Conservation (phyloP, 1,140 invertebrate genomes). For the Dufourea novaeangliae region DNA sequence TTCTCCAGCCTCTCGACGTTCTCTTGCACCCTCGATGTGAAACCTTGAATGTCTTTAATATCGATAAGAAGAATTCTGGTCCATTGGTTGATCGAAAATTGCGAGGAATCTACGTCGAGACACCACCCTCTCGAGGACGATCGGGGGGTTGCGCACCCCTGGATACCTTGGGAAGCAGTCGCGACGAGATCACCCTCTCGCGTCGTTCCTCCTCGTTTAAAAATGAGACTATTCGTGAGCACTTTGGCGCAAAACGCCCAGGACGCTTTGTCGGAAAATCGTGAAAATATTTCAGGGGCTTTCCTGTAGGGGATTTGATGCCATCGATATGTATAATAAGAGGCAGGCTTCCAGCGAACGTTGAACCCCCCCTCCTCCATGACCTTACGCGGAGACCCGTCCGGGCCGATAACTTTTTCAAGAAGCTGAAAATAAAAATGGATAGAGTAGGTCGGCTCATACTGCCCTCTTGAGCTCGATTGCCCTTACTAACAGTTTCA, state of each 20-base stretch:
- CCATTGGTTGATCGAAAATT: too few relatives aligned
- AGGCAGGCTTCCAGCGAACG: constrained; percentile 16
- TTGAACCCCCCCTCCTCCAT: too few relatives aligned
- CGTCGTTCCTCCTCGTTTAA: constrained; percentile 61
- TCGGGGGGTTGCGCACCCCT: constrained; percentile 19
- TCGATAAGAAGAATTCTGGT: too few relatives aligned
- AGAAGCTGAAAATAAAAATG: constrained; percentile 49
- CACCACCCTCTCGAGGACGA: not conserved
- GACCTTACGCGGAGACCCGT: constrained; percentile 32
- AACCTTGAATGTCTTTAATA: too few relatives aligned
- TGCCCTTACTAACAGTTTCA: too few relatives aligned
- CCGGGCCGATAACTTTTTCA: constrained; percentile 41
- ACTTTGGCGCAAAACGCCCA: constrained; percentile 71
- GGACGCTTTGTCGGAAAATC: constrained; percentile 75
- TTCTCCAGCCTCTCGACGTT: not conserved
- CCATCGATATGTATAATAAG: constrained; percentile 68
- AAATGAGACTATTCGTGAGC: constrained; percentile 75
- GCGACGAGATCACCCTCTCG: not conserved
- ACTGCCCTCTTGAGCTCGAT: too few relatives aligned
- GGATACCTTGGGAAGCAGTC: not conserved
- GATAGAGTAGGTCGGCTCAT: constrained; percentile 46
- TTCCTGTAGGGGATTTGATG: constrained; percentile 46
- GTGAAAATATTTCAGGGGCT: constrained; percentile 73
- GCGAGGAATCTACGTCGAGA: too few relatives aligned
- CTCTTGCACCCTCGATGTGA: too few relatives aligned